A percentile compares a stretch with the other conserved stretches of the same genome.
Conservation (phyloP, 2,113 vertebrate genomes). For the Rhabdornis inornatus region DNA sequence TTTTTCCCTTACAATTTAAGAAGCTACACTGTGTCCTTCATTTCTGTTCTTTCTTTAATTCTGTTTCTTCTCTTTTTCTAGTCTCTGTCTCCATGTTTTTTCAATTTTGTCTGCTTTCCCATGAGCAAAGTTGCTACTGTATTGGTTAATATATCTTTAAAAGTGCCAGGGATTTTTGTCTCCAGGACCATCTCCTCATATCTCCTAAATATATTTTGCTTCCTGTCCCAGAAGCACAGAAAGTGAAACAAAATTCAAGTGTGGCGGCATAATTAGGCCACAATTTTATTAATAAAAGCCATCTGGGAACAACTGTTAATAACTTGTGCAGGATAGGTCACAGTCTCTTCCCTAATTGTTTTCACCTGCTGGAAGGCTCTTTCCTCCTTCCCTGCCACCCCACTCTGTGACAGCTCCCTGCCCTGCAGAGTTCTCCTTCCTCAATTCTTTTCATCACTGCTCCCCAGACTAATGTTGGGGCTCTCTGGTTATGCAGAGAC, state of each 20-base stretch:
- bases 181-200: not conserved
- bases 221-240: slow-evolving; percentile 12
- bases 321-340: slow-evolving; percentile 18
- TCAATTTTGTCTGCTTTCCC: not conserved
- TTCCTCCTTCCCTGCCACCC: not conserved
- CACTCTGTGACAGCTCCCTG: not conserved
- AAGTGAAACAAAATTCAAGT: slow-evolving; percentile 12
- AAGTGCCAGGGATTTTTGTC: not conserved
- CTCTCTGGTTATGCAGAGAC: not conserved
- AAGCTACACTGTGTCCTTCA: not conserved
- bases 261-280: slow-evolving; percentile 42
- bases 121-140: not conserved
- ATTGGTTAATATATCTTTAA: not conserved
- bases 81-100: not conserved
- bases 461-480: not conserved
- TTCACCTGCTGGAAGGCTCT: not conserved
- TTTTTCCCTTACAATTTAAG: not conserved
- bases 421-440: not conserved
- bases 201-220: not conserved
- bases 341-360: not conserved
- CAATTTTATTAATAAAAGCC: slow-evolving; percentile 42
- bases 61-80: not conserved
- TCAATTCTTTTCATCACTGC: not conserved
- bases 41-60: not conserved
- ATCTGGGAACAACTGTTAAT: slow-evolving; percentile 20